These are phyloP conservation scores for Etia nguti DNA, from an alignment of 2,113 vertebrate genomes.

Conservation along the genomic window DNA sequence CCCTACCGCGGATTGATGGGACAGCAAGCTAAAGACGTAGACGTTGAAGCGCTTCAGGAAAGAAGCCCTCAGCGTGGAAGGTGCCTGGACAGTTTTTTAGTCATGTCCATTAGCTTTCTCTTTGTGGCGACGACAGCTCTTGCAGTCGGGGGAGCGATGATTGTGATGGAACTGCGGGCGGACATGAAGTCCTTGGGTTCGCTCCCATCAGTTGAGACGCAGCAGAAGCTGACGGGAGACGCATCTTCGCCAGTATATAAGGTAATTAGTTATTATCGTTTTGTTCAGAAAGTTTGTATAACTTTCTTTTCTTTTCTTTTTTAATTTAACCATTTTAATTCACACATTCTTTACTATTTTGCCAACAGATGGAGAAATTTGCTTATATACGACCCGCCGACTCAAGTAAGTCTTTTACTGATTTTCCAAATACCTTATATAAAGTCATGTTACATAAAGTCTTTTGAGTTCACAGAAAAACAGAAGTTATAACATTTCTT, in stretches of 20 bases:
- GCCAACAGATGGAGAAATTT: conserved; percentile 54
- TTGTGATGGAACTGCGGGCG: background rate
- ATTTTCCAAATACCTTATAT: background rate
- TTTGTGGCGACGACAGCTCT: conserved; percentile 8
- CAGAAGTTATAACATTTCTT: accelerated
- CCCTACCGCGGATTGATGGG: background rate
- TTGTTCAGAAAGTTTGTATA: background rate
- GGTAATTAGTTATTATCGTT: conserved; percentile 11
- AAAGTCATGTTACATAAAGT: accelerated
- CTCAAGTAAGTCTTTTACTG: conserved; percentile 38
- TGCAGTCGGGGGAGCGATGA: background rate
- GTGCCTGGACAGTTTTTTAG: conserved; percentile 52
- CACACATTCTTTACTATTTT: background rate
- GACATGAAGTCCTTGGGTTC: accelerated
- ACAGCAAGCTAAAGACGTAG: conserved; percentile 2
- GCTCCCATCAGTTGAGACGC: accelerated
- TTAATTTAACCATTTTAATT: accelerated
- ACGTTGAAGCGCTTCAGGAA: conserved; percentile 51
- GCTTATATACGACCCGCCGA: background rate
- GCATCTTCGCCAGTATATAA: background rate
- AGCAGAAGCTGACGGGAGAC: background rate
- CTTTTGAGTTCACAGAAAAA: background rate
- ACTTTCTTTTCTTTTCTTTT: background rate
- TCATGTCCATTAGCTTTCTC: conserved; percentile 45
- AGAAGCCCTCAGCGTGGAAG: background rate